Evolutionary conservation across 2,888 invertebrate species (phyloP).

Genomic region (Spatulosminthurus flaviceps): DNA sequence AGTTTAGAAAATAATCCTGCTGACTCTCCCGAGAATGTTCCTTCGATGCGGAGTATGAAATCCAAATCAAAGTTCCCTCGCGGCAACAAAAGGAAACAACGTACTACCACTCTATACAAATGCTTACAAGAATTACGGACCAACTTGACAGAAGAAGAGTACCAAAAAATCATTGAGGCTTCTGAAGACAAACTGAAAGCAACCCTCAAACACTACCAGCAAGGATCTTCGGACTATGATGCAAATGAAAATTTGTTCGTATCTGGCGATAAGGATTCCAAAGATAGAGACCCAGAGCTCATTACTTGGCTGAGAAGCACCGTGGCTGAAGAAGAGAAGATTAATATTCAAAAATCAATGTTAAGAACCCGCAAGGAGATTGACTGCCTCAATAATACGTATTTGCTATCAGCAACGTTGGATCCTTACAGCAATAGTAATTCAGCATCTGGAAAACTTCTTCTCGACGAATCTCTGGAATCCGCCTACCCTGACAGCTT

Average conservation of each 20-base stretch:
- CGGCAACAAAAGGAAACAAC: neutral
- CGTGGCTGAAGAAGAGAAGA: neutral
- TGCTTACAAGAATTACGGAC: conserved; percentile 2
- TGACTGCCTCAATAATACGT: neutral
- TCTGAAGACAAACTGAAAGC: neutral
- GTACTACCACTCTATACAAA: neutral
- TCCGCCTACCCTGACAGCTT: too few species aligned
- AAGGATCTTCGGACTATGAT: neutral
- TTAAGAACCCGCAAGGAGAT: neutral
- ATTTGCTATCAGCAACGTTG: neutral
- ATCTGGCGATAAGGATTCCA: neutral
- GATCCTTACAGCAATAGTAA: too few species aligned
- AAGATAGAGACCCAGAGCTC: neutral
- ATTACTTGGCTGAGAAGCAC: neutral
- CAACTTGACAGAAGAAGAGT: neutral
- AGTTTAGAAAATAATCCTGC: neutral
- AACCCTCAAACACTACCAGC: neutral
- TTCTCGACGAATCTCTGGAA: too few species aligned
- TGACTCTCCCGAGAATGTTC: neutral
- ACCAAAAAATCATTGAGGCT: neutral
- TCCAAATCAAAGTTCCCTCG: too few species aligned
- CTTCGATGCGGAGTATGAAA: neutral
- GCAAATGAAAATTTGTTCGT: conserved; percentile 2
- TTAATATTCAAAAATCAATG: neutral
- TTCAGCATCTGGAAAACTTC: too few species aligned